These are phyloP conservation scores for Cyprinella venusta DNA, from an alignment of 2,797 vertebrate genomes.

Conservation along the genomic window DNA sequence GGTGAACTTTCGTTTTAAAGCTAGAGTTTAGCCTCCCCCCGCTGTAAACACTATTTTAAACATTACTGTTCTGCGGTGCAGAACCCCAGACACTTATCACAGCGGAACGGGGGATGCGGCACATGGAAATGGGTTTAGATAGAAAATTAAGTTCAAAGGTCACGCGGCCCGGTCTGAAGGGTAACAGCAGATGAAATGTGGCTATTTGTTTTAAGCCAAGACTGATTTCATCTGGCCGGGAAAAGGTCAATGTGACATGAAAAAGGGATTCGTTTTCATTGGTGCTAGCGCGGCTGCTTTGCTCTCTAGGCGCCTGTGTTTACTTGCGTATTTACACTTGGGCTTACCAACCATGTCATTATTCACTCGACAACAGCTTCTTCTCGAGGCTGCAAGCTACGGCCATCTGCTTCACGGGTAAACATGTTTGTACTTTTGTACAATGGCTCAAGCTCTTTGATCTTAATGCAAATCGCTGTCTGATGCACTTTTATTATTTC, in stretches of 20 bases:
- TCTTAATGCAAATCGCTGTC: slow-evolving; percentile 28
- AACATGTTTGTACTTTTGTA: slow-evolving; percentile 49
- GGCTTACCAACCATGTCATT: slow-evolving; percentile 59
- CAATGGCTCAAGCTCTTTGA: slow-evolving; percentile 37
- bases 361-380: slow-evolving; percentile 59
- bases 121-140: slow-evolving; percentile 89
- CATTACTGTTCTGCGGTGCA: slow-evolving; percentile 62
- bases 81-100: slow-evolving; percentile 79
- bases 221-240: slow-evolving; percentile 87
- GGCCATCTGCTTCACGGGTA: slow-evolving; percentile 45
- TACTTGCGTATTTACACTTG: slow-evolving; percentile 64
- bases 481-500: slow-evolving; percentile 43
- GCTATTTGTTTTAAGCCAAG: slow-evolving; percentile 91
- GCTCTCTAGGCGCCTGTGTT: slow-evolving; percentile 61
- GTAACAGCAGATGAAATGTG: slow-evolving; percentile 91
- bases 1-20: background rate
- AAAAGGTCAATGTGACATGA: slow-evolving; percentile 88
- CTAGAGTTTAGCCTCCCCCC: slow-evolving; percentile 63
- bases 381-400: slow-evolving; percentile 46
- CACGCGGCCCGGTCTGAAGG: slow-evolving; percentile 74
- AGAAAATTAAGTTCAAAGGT: slow-evolving; percentile 90
- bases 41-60: slow-evolving; percentile 80
- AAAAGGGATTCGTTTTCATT: slow-evolving; percentile 73
- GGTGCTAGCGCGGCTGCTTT: slow-evolving; percentile 56
- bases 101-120: slow-evolving; percentile 63